These are phyloP conservation scores for Tinea pellionella DNA, from an alignment of 2,888 invertebrate species.

Conservation along the genomic window DNA sequence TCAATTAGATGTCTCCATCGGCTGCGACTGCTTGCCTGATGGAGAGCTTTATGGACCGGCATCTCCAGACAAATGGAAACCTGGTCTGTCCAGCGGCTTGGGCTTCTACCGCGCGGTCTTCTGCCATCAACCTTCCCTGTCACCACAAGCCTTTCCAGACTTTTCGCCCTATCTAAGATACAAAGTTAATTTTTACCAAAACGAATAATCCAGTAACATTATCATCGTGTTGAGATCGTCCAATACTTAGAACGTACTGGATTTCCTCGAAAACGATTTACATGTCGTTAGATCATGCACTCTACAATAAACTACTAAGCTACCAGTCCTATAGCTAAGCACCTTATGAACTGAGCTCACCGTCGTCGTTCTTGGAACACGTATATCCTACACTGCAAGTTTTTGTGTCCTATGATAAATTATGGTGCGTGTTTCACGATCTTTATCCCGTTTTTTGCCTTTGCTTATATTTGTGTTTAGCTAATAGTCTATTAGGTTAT, in stretches of 20 bases:
- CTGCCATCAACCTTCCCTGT: no score
- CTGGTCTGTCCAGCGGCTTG: no score
- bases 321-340: neutral
- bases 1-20: no score
- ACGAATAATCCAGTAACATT: neutral
- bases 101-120: no score
- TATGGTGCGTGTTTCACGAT: neutral
- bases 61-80: no score
- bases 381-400: neutral
- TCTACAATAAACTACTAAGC: neutral
- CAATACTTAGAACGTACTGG: neutral
- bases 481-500: neutral
- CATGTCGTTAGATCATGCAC: neutral
- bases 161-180: no score
- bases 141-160: no score
- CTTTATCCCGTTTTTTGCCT: neutral
- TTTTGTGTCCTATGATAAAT: conserved; percentile 3
- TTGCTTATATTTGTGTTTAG: neutral
- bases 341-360: neutral
- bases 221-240: neutral
- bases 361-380: conserved; percentile 1
- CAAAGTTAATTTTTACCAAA: neutral
- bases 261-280: neutral
- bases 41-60: no score
- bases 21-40: no score